phyloP scores from a whole-genome alignment of 2,113 vertebrate genomes.

The Geococcyx californianus region DNA sequence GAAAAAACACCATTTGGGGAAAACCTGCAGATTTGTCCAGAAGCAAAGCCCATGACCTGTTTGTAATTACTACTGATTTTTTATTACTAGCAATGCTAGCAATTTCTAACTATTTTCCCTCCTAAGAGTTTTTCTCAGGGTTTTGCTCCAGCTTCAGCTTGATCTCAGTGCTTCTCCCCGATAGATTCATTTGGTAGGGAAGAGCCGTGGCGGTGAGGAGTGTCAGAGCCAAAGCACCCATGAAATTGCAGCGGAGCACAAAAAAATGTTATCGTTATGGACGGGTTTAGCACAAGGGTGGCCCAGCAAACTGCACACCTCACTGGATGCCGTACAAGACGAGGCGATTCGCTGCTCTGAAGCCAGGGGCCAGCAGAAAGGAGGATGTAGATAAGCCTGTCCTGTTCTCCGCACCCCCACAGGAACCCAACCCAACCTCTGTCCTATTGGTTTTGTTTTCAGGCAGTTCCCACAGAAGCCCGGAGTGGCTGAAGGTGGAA shows the following conservation, averaged over 20 bases:
- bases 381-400: not conserved
- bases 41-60: not conserved
- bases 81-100: too few relatives aligned
- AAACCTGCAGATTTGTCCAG: not conserved
- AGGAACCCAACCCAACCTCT: not conserved
- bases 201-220: not conserved
- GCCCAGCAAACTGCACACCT: not conserved
- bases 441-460: not conserved
- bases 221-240: not conserved
- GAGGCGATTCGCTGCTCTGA: not conserved
- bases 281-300: not conserved
- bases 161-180: not conserved
- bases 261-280: not conserved
- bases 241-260: fast-evolving
- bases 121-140: not conserved
- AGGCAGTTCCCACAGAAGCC: not conserved
- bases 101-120: too few relatives aligned
- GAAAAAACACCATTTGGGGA: fast-evolving
- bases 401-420: fast-evolving
- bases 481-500: not conserved
- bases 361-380: not conserved
- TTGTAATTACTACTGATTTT: not conserved
- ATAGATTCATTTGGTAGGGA: not conserved
- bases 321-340: fast-evolving
- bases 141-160: not conserved